Evolutionary conservation across 2,797 vertebrate genomes (phyloP).

Genomic region (Coendou prehensilis): DNA sequence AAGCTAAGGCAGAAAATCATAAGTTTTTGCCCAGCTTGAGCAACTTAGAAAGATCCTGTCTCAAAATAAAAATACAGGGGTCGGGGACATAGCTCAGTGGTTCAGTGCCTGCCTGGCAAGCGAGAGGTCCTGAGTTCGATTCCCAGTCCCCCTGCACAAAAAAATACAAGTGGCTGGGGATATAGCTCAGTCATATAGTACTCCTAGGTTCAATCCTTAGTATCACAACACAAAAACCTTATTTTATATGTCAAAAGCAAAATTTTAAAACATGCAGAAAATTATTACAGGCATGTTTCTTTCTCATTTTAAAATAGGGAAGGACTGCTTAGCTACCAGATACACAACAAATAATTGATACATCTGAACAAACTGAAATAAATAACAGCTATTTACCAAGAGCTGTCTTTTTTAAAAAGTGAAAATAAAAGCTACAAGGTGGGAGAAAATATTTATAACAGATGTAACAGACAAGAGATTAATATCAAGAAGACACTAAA

Average conservation of each 20-base stretch:
- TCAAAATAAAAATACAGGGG: background rate
- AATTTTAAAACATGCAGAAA: background rate
- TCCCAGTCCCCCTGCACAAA: no score
- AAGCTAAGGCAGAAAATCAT: background rate
- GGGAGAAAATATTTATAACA: background rate
- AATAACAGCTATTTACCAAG: background rate
- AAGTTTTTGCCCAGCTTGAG: background rate
- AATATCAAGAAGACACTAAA: background rate
- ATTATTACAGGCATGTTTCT: background rate
- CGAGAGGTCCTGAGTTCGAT: no score
- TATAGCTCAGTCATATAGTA: background rate
- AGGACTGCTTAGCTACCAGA: background rate
- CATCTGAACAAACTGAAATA: background rate
- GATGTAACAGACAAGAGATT: background rate
- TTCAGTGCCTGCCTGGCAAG: no score
- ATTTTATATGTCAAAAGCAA: background rate
- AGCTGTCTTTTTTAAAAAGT: background rate
- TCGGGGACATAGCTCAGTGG: no score
- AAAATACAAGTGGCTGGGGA: background rate
- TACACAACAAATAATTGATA: background rate
- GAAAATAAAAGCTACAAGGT: background rate
- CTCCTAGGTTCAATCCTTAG: background rate
- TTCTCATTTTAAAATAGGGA: background rate
- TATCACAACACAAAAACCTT: background rate
- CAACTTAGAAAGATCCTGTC: background rate